Conservation (phyloP, 2,797 vertebrate genomes). For the Thaleichthys pacificus region DNA sequence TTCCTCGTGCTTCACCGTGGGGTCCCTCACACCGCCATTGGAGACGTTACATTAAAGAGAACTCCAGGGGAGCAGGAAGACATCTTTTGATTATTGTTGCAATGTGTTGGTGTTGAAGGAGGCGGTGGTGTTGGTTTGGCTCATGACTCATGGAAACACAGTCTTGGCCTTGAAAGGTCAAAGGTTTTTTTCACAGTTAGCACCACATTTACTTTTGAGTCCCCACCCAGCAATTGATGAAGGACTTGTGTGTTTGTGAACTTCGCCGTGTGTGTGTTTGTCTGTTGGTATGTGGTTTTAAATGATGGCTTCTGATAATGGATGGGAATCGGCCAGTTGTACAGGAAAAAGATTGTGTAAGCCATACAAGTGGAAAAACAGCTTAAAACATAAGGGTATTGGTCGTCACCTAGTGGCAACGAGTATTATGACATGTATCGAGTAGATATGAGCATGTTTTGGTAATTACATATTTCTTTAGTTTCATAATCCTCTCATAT, state of each 20-base stretch:
- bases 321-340: constrained; percentile 9
- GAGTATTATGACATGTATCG: not conserved
- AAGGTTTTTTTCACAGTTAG: constrained; percentile 57
- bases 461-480: too few species aligned
- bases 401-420: constrained; percentile 69
- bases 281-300: constrained; percentile 36
- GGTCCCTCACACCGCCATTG: too few species aligned
- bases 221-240: constrained; percentile 37
- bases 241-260: constrained; percentile 38
- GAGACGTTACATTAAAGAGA: too few species aligned
- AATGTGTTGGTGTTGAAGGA: too few species aligned
- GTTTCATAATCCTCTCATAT: too few species aligned
- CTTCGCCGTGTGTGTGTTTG: too few species aligned
- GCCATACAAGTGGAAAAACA: constrained; percentile 4
- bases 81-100: too few species aligned
- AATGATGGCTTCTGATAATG: constrained; percentile 51
- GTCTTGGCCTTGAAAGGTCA: constrained; percentile 66
- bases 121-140: too few species aligned
- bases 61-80: too few species aligned
- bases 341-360: too few species aligned
- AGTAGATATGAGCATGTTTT: too few species aligned
- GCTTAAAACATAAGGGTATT: constrained; percentile 35
- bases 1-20: too few species aligned
- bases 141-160: constrained; percentile 64
- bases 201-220: constrained; percentile 41